Percentiles rank a stretch among this genome's conserved stretches.
phyloP scores from a whole-genome alignment of 2,888 invertebrate genomes.

The Trissolcus japonicus region DNA sequence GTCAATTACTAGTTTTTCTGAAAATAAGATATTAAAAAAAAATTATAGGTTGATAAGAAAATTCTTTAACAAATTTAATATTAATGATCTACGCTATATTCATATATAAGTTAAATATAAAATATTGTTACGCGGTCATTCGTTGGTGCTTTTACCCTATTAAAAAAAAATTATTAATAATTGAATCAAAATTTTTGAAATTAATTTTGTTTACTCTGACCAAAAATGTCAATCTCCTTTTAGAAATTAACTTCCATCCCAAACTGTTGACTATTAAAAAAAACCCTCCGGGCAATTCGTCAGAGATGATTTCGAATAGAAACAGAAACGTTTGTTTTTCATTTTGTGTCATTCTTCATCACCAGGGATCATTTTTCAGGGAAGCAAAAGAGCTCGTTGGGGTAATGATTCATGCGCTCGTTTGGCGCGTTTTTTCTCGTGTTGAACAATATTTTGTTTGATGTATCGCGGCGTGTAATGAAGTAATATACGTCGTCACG shows the following conservation, averaged over 20 bases:
- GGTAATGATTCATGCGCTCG: conserved; percentile 43
- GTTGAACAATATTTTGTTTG: conserved; percentile 50
- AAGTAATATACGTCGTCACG: conserved; percentile 45
- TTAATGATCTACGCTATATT: too few species aligned
- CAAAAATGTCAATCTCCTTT: conserved; percentile 41
- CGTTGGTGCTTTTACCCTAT: too few species aligned
- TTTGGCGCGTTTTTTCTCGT: conserved; percentile 17
- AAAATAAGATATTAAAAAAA: too few species aligned
- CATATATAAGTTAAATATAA: too few species aligned
- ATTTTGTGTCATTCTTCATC: conserved; percentile 7
- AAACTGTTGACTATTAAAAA: conserved; percentile 39
- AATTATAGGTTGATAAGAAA: too few species aligned
- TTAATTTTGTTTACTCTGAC: too few species aligned
- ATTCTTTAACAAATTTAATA: too few species aligned
- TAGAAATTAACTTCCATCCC: conserved; percentile 38
- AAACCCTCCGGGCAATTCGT: conserved; percentile 37
- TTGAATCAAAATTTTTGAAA: too few species aligned
- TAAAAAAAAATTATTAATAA: too few species aligned
- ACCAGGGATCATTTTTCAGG: conserved; percentile 33
- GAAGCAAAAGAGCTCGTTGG: conserved; percentile 22
- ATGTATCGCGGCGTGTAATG: conserved; percentile 37
- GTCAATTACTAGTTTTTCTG: too few species aligned
- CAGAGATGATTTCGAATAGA: conserved; percentile 32
- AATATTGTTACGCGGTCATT: too few species aligned
- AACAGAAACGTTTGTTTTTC: conserved; percentile 32